Conservation (phyloP, 1,140 invertebrate genomes). For the Drosophila varians region DNA sequence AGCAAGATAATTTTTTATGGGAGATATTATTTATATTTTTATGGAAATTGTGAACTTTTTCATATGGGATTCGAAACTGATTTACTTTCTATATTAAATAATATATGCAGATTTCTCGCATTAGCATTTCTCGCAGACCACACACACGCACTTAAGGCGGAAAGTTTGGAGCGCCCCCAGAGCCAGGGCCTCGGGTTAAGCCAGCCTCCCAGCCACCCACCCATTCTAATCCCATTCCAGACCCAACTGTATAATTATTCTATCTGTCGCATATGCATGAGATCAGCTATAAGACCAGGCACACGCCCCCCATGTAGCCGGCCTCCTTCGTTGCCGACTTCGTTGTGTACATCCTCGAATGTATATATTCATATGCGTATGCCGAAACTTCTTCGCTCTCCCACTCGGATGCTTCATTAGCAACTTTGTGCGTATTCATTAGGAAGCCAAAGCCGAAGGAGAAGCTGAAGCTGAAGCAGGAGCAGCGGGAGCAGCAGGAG, state of each 20-base stretch:
- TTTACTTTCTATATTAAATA: conserved; percentile 35
- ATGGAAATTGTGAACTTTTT: neutral
- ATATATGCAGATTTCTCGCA: conserved; percentile 26
- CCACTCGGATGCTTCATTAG: conserved; percentile 63
- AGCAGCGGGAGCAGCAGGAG: conserved; percentile 3
- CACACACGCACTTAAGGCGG: conserved; percentile 6
- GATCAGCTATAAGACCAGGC: conserved; percentile 45
- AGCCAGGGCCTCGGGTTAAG: neutral
- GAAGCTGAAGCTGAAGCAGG: neutral
- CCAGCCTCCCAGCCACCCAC: neutral
- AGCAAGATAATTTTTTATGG: no score
- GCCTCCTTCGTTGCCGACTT: conserved; percentile 2
- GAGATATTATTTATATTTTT: neutral
- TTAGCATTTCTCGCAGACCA: conserved; percentile 37
- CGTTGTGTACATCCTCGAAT: conserved; percentile 10
- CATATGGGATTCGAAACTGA: conserved; percentile 1
- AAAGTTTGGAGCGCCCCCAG: conserved; percentile 22
- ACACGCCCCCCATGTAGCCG: conserved; percentile 13
- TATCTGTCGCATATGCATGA: conserved; percentile 77
- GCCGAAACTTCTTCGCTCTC: conserved; percentile 3
- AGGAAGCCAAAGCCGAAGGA: conserved; percentile 32
- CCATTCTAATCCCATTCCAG: conserved; percentile 30
- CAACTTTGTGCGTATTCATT: conserved; percentile 81
- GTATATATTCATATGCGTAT: conserved; percentile 46
- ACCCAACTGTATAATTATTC: conserved; percentile 68